These are phyloP conservation scores for Xyrauchen texanus DNA, from an alignment of 2,113 vertebrate genomes.

Conservation along the genomic window DNA sequence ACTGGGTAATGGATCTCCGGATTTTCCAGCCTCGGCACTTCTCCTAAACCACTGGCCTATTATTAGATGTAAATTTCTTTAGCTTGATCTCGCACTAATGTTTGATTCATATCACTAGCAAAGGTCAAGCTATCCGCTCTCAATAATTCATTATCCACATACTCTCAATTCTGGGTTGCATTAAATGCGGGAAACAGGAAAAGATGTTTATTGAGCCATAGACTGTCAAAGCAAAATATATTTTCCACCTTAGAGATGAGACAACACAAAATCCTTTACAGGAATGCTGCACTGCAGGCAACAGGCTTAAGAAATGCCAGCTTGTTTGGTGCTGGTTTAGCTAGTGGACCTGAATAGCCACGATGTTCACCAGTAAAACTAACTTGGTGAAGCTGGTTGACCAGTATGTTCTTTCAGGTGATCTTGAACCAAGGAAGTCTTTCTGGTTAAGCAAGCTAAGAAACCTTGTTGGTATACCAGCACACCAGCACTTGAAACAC, in stretches of 20 bases:
- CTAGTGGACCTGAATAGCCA: too few relatives aligned
- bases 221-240: slow-evolving; percentile 17
- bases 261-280: slow-evolving; percentile 18
- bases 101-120: slow-evolving; percentile 58
- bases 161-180: slow-evolving; percentile 11
- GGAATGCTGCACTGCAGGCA: slow-evolving; percentile 28
- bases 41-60: slow-evolving; percentile 58
- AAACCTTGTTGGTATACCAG: not conserved
- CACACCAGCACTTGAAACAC: not conserved
- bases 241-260: not conserved
- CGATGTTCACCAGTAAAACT: too few relatives aligned
- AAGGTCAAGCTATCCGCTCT: slow-evolving; percentile 56
- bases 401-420: not conserved
- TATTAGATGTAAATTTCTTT: slow-evolving; percentile 63
- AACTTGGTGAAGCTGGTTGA: too few relatives aligned
- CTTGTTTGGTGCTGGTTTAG: too few relatives aligned
- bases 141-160: slow-evolving; percentile 55
- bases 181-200: not conserved
- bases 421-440: not conserved
- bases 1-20: slow-evolving; percentile 61
- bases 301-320: not conserved
- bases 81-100: slow-evolving; percentile 42
- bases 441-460: not conserved
- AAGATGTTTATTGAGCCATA: slow-evolving; percentile 18
- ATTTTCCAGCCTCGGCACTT: slow-evolving; percentile 67